Percentiles rank a stretch among this genome's conserved stretches.
Evolutionary conservation across 2,888 invertebrate species (phyloP).

Genomic region (Apamea sordens): DNA sequence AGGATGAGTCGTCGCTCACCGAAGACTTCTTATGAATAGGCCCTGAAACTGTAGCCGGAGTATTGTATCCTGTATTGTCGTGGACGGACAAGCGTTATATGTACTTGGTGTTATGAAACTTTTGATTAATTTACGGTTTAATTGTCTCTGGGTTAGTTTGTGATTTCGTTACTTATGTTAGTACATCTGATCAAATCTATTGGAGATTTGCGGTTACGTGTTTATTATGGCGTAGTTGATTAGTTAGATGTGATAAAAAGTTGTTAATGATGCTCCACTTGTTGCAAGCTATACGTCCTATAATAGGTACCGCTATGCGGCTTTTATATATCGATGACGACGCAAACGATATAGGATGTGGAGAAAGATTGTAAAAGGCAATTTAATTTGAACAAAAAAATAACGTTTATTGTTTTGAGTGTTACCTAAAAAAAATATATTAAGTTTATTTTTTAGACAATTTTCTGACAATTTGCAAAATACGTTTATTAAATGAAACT

Average conservation of each 20-base stretch:
- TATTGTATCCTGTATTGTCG: conserved; percentile 29
- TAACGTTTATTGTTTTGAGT: neutral
- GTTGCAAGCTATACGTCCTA: neutral
- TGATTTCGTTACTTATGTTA: conserved; percentile 10
- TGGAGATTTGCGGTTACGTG: neutral
- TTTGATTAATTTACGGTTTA: neutral
- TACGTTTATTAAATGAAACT: neutral
- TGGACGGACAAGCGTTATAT: neutral
- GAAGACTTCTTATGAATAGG: conserved; percentile 97
- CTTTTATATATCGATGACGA: neutral
- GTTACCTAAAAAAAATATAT: neutral
- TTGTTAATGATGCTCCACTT: neutral
- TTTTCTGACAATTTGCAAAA: neutral
- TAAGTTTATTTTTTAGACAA: neutral
- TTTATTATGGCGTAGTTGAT: neutral
- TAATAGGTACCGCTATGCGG: too few species aligned
- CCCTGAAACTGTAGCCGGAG: conserved; percentile 90
- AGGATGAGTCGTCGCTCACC: conserved; percentile 95
- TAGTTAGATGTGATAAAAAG: neutral
- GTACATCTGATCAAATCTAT: neutral
- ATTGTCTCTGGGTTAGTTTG: neutral
- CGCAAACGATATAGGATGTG: neutral
- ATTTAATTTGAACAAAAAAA: neutral
- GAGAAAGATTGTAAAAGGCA: neutral
- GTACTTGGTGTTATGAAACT: neutral